Evolutionary conservation across 1,140 invertebrate species (phyloP).

Genomic region (Spodoptera litura): DNA sequence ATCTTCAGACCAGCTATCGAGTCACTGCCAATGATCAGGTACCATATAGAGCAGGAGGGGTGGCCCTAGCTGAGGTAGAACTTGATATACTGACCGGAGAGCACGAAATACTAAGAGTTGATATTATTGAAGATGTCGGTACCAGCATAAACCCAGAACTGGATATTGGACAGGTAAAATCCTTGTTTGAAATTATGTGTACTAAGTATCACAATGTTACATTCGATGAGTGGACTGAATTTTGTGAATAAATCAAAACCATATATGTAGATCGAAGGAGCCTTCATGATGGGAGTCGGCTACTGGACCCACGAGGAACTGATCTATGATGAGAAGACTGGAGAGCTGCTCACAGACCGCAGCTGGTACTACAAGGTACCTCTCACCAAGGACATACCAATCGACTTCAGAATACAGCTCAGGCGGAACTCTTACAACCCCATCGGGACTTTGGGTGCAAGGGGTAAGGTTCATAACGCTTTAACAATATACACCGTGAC

Average conservation of each 20-base stretch:
- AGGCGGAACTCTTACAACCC: slow-evolving; percentile 90
- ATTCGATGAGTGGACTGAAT: too few relatives aligned
- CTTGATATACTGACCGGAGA: slow-evolving; percentile 93
- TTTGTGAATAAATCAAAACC: too few relatives aligned
- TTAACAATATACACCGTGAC: background rate
- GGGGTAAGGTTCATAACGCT: slow-evolving; percentile 85
- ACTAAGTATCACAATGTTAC: too few relatives aligned
- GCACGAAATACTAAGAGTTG: slow-evolving; percentile 89
- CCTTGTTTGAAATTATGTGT: background rate
- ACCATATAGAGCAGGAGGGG: slow-evolving; percentile 88
- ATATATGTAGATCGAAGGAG: slow-evolving; percentile 87
- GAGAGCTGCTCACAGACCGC: slow-evolving; percentile 89
- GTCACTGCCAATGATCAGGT: slow-evolving; percentile 85
- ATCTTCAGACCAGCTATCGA: slow-evolving; percentile 89
- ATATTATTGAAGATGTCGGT: slow-evolving; percentile 92
- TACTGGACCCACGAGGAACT: slow-evolving; percentile 91
- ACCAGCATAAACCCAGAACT: slow-evolving; percentile 91
- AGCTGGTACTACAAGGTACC: slow-evolving; percentile 90
- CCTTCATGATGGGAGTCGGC: slow-evolving; percentile 94
- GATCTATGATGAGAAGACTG: slow-evolving; percentile 88
- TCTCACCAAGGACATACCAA: slow-evolving; percentile 55
- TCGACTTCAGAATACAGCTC: slow-evolving; percentile 89
- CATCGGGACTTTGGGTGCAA: slow-evolving; percentile 90
- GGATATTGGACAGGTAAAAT: slow-evolving; percentile 92
- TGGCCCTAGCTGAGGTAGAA: slow-evolving; percentile 89